These are phyloP conservation scores for Eulemur rubriventer DNA, from an alignment of 2,797 vertebrate genomes.

Conservation along the genomic window DNA sequence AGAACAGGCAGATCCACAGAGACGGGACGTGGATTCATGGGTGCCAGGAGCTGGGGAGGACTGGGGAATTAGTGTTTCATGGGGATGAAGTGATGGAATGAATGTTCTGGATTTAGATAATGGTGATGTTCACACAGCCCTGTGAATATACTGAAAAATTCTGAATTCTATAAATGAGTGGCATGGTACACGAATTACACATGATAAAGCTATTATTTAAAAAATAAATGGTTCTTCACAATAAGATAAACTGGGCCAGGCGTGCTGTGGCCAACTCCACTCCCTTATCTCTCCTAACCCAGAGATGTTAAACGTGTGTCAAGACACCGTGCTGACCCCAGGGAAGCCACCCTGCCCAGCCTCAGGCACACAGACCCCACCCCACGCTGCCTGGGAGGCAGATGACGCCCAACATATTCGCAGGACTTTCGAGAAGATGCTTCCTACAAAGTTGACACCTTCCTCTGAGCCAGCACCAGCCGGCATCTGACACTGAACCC, in stretches of 20 bases:
- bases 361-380: background rate
- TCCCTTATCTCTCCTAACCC: background rate
- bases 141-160: too few species aligned
- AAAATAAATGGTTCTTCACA: background rate
- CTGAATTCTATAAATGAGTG: background rate
- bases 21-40: background rate
- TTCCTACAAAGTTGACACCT: background rate
- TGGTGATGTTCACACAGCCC: too few species aligned
- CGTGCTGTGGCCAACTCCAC: background rate
- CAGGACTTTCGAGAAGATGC: background rate
- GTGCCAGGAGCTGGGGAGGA: background rate
- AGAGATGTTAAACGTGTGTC: background rate
- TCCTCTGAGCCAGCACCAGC: background rate
- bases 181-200: rapidly evolving
- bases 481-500: background rate
- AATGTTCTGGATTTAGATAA: background rate
- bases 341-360: background rate
- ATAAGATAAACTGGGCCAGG: background rate
- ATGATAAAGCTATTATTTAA: background rate
- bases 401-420: background rate
- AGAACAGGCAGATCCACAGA: background rate
- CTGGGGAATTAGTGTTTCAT: background rate
- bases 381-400: background rate
- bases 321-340: background rate
- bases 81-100: background rate